Conservation (phyloP, 2,888 invertebrate genomes). For the Dasypogon diadema region DNA sequence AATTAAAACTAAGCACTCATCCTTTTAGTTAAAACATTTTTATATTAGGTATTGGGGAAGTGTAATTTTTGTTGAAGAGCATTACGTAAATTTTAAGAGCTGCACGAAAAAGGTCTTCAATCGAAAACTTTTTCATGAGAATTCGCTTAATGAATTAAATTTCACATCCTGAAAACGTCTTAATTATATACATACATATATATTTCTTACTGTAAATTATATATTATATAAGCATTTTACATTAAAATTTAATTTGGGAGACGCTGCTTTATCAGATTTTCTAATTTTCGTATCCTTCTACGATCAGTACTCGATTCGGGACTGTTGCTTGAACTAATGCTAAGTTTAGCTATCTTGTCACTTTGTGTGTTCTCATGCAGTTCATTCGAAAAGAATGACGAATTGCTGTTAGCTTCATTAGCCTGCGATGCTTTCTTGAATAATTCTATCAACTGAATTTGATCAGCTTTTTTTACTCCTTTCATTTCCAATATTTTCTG, state of each 20-base stretch:
- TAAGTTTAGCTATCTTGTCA: neutral
- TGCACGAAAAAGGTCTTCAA: too few relatives aligned
- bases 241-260: slow-evolving; percentile 62
- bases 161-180: too few relatives aligned
- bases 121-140: too few relatives aligned
- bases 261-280: slow-evolving; percentile 72
- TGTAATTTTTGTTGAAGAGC: too few relatives aligned
- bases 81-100: too few relatives aligned
- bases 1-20: too few relatives aligned
- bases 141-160: too few relatives aligned
- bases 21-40: too few relatives aligned
- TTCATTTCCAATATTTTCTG: slow-evolving; percentile 97
- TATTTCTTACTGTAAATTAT: too few relatives aligned
- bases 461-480: slow-evolving; percentile 75
- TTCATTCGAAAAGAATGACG: neutral
- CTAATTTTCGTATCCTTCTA: slow-evolving; percentile 71
- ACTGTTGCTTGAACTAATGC: neutral
- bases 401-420: neutral
- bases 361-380: neutral
- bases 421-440: slow-evolving; percentile 67
- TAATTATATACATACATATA: too few relatives aligned
- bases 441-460: slow-evolving; percentile 72
- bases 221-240: too few relatives aligned
- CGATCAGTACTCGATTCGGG: slow-evolving; percentile 63
- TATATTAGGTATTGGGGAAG: too few relatives aligned